Evolutionary conservation across 2,797 vertebrate species (phyloP), one percentile per base, ranked within the genome.

Genomic region (Huso huso): DNA sequence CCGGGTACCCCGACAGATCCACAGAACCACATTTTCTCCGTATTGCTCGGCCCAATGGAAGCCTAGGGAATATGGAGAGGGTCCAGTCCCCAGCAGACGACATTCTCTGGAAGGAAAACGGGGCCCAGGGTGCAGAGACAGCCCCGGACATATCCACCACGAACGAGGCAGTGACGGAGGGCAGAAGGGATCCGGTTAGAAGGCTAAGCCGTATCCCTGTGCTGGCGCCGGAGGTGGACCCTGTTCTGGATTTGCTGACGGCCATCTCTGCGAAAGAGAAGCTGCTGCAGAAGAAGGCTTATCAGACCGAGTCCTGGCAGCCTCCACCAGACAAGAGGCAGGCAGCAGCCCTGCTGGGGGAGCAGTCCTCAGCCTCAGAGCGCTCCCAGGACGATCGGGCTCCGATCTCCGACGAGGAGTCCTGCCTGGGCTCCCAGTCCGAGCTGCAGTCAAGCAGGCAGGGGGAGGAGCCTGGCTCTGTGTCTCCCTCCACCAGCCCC

Each of bases 151-250:
- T 6, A n/a, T 55, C 7, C 9, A 9, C 9, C 7, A 8, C 53
- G n/a, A 55, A 55, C n/a, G 53, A 55, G n/a, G 53, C 10, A 10
- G 10, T 9, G 53, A 10, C n/a, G 6, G 10, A 55, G 53, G 53
- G 80, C 9, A 81, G 86, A 10, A 82, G 78, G 49, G 81, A 86
- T 68, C 77, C 78, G 1, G 70, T 60, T 69, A 84, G 78, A 66
- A 91, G 90, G 76, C 79, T 93, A 51, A 99, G 96, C 74, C 90
- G 94, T 64, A 99, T 99, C 76, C 96, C 96, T 0, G 84, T 97
- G 23, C 87, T 95, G 78, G 95, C 95, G 76, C 87, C 90, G 70
- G 89, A 91, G 60, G 77, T 86, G 74, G 93, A 91, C 58, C 87
- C 87, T 62, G 82, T 91, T 23, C 83, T 85, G 70, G 95, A 98